Evolutionary conservation across 2,888 invertebrate genomes (phyloP).

Genomic region (Phaonia tiefii): DNA sequence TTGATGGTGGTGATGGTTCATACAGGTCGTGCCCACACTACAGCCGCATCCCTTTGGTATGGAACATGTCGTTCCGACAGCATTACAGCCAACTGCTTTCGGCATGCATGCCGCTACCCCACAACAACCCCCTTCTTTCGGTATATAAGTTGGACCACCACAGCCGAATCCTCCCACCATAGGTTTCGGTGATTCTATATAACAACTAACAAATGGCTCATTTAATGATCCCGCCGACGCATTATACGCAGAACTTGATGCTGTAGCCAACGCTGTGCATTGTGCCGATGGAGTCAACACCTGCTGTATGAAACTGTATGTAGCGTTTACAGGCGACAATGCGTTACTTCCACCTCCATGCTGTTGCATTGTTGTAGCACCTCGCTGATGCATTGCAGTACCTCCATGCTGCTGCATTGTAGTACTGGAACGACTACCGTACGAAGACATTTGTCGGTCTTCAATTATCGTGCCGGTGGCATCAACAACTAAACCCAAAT

Average conservation of each 20-base stretch:
- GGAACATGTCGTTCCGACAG: no score
- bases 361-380: slow-evolving; percentile 42
- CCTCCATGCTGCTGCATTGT: slow-evolving; percentile 22
- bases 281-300: slow-evolving; percentile 50
- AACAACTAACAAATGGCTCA: slow-evolving; percentile 68
- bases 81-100: no score
- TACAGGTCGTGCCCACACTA: no score
- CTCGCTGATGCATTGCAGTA: slow-evolving; percentile 1
- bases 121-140: no score
- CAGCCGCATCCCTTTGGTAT: no score
- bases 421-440: slow-evolving; percentile 46
- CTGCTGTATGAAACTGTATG: slow-evolving; percentile 61
- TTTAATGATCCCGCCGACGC: slow-evolving; percentile 2
- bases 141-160: no score
- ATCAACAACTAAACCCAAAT: slow-evolving; percentile 71
- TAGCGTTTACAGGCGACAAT: slow-evolving; percentile 41
- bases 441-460: slow-evolving; percentile 45
- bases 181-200: slow-evolving; percentile 60
- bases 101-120: no score
- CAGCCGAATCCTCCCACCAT: slow-evolving; percentile 4
- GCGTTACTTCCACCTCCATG: not conserved
- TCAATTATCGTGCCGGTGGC: slow-evolving; percentile 70
- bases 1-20: no score
- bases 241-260: slow-evolving; percentile 37
- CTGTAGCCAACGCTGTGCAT: slow-evolving; percentile 49